Percentiles rank a stretch among this genome's conserved stretches.
These are phyloP conservation scores for Proctacanthus coquilletti DNA, from an alignment of 1,140 invertebrate genomes.

Conservation along the genomic window DNA sequence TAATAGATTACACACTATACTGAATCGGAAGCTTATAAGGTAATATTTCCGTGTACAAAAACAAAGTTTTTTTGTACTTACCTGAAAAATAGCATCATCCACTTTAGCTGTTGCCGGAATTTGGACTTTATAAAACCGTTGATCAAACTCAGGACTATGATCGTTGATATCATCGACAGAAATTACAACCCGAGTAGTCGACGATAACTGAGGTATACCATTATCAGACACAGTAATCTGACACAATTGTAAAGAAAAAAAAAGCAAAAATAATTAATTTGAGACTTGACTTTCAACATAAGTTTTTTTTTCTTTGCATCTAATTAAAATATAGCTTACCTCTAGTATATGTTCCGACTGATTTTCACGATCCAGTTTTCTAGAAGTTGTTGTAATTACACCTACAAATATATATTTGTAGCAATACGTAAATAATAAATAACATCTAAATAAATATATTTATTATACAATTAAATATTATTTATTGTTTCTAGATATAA, in stretches of 20 bases:
- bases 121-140: conserved; percentile 62
- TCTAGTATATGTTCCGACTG: conserved; percentile 72
- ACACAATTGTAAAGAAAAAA: conserved; percentile 17
- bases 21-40: no score
- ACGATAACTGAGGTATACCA: conserved; percentile 55
- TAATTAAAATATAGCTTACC: conserved; percentile 34
- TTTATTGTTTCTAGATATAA: no score
- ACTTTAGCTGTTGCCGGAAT: conserved; percentile 45
- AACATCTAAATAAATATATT: no score
- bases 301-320: background rate
- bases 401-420: no score
- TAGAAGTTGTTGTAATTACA: conserved; percentile 61
- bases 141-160: conserved; percentile 63
- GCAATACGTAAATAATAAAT: no score
- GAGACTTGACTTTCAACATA: background rate
- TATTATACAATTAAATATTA: no score
- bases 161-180: conserved; percentile 74
- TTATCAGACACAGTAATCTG: conserved; percentile 67
- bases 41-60: no score
- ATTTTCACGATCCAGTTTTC: conserved; percentile 71
- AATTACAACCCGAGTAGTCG: conserved; percentile 69
- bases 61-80: no score
- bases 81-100: conserved; percentile 48
- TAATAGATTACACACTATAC: no score
- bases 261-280: conserved; percentile 1